Evolutionary conservation across 1,140 invertebrate species (phyloP).

Genomic region (Copidosoma floridanum): DNA sequence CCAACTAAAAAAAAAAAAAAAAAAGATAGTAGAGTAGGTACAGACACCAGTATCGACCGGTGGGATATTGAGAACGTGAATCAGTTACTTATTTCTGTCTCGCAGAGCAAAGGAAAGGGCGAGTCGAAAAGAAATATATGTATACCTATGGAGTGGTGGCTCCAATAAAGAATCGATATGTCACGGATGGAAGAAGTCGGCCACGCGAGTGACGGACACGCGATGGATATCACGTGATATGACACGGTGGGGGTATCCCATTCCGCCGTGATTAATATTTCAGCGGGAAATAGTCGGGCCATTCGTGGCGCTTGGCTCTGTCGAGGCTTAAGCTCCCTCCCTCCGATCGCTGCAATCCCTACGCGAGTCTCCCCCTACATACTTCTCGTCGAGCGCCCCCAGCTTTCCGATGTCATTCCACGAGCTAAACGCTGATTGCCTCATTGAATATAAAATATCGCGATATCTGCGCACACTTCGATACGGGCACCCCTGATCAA

Average conservation of each 20-base stretch:
- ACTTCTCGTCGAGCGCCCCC: not conserved
- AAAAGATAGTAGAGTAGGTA: no score
- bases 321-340: slow-evolving; percentile 6
- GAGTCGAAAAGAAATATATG: slow-evolving; percentile 27
- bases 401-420: slow-evolving; percentile 25
- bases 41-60: no score
- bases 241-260: slow-evolving; percentile 27
- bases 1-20: no score
- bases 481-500: no score
- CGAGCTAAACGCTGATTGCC: slow-evolving; percentile 41
- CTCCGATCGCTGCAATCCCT: not conserved
- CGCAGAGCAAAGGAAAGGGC: slow-evolving; percentile 13
- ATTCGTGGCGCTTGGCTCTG: slow-evolving; percentile 19
- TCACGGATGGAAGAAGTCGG: slow-evolving; percentile 24
- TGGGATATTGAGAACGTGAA: not conserved
- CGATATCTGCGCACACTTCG: slow-evolving; percentile 34
- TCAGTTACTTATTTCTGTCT: not conserved
- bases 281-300: slow-evolving; percentile 40
- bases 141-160: no score
- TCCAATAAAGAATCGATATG: slow-evolving; percentile 36
- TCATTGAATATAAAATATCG: slow-evolving; percentile 43
- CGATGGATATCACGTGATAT: slow-evolving; percentile 39
- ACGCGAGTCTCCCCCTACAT: not conserved
- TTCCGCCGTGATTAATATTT: slow-evolving; percentile 44
- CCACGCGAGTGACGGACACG: slow-evolving; percentile 31